These are phyloP conservation scores for Dryadula phaetusa DNA, from an alignment of 2,888 invertebrate species.

Conservation along the genomic window DNA sequence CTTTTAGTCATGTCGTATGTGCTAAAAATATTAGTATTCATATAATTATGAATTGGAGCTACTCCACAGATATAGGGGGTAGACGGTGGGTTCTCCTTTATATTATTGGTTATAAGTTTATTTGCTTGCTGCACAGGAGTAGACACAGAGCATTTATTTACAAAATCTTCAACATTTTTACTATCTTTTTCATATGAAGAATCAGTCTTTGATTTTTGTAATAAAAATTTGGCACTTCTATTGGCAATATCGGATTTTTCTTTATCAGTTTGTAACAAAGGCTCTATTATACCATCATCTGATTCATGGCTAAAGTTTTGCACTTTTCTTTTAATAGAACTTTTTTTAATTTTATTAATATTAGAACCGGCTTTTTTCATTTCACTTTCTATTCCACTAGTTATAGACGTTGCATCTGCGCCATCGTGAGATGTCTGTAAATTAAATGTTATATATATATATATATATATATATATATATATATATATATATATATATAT, in stretches of 20 bases:
- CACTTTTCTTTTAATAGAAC: constrained; percentile 71
- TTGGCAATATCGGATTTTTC: constrained; percentile 58
- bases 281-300: constrained; percentile 75
- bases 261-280: constrained; percentile 70
- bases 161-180: constrained; percentile 38
- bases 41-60: constrained; percentile 62
- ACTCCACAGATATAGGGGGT: constrained; percentile 50
- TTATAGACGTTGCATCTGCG: constrained; percentile 69
- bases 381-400: constrained; percentile 75
- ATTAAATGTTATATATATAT: no score
- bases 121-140: constrained; percentile 47
- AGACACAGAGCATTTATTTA: constrained; percentile 42
- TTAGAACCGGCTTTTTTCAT: constrained; percentile 70
- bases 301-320: constrained; percentile 69
- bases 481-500: no score
- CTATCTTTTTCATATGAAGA: constrained; percentile 53
- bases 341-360: constrained; percentile 76
- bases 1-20: constrained; percentile 53
- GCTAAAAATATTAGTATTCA: constrained; percentile 69
- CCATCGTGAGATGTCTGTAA: constrained; percentile 78
- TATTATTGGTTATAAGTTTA: constrained; percentile 46
- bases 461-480: no score
- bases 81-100: constrained; percentile 51
- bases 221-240: constrained; percentile 73
- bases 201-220: constrained; percentile 74